phyloP scores from a whole-genome alignment of 1,140 invertebrate species.

The Leptopilina boulardi region DNA sequence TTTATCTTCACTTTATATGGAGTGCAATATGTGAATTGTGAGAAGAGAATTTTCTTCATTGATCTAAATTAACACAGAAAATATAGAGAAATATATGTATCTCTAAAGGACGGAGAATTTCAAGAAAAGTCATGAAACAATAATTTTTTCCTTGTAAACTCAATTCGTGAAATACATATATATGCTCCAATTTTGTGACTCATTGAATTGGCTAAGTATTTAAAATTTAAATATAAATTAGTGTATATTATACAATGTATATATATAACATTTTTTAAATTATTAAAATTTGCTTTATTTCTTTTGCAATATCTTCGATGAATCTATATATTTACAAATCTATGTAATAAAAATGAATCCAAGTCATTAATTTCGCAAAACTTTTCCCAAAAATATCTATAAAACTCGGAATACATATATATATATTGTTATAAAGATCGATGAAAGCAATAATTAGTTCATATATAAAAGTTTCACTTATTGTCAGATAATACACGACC shows the following conservation, averaged over 20 bases:
- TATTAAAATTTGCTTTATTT: no score
- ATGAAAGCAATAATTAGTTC: conserved; percentile 27
- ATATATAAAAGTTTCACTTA: conserved; percentile 21
- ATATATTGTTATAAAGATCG: neutral
- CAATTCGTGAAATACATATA: neutral
- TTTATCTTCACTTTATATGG: neutral
- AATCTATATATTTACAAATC: no score
- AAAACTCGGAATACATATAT: neutral
- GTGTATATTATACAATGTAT: no score
- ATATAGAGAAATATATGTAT: neutral
- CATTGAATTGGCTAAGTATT: neutral
- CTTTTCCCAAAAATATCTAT: neutral
- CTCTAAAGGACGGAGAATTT: neutral
- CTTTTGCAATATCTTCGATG: no score
- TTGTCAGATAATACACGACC: conserved; percentile 9
- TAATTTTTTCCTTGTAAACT: conserved; percentile 20
- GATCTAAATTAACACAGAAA: conserved; percentile 8
- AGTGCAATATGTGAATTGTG: neutral
- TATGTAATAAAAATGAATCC: no score
- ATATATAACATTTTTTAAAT: no score
- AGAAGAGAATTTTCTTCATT: conserved; percentile 29
- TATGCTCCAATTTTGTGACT: neutral
- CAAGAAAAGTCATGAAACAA: conserved; percentile 30
- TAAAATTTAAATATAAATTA: no score
- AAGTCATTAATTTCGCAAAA: conserved; percentile 7